Percentiles rank a stretch among this genome's conserved stretches.
Evolutionary conservation across 2,888 invertebrate species (phyloP).

Genomic region (Cancer borealis): DNA sequence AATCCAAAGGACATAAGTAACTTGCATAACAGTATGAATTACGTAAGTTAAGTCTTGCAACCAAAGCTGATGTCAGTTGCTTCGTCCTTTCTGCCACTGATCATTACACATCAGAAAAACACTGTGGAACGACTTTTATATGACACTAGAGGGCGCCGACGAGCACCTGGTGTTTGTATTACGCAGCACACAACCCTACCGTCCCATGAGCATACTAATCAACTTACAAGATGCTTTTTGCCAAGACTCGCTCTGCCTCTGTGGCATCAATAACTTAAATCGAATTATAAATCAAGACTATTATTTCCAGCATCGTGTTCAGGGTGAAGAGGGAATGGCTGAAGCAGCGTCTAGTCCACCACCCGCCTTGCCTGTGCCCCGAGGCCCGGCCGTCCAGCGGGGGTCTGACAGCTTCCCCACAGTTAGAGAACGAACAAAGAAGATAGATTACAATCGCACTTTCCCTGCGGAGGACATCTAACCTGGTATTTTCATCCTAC

Average conservation of each 20-base stretch:
- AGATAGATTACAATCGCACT: not conserved
- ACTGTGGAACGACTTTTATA: not conserved
- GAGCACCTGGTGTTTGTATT: not conserved
- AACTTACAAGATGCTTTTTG: not conserved
- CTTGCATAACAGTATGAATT: not conserved
- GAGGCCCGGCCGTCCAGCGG: not conserved
- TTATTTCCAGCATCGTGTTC: not conserved
- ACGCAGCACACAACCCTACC: not conserved
- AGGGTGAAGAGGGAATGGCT: not conserved
- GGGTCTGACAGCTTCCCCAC: not conserved
- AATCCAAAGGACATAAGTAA: not conserved
- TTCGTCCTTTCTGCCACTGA: not conserved
- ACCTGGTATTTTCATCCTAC: not conserved
- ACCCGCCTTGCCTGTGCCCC: not conserved
- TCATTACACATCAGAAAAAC: not conserved
- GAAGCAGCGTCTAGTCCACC: not conserved
- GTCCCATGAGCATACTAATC: not conserved
- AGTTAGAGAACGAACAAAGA: not conserved
- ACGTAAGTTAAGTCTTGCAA: not conserved
- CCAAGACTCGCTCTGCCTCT: not conserved
- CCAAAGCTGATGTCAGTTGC: not conserved
- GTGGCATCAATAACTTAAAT: not conserved
- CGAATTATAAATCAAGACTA: not conserved
- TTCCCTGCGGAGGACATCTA: not conserved
- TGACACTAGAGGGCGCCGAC: not conserved